Conservation (phyloP, 2,888 invertebrate species). For the Acleris emargana region DNA sequence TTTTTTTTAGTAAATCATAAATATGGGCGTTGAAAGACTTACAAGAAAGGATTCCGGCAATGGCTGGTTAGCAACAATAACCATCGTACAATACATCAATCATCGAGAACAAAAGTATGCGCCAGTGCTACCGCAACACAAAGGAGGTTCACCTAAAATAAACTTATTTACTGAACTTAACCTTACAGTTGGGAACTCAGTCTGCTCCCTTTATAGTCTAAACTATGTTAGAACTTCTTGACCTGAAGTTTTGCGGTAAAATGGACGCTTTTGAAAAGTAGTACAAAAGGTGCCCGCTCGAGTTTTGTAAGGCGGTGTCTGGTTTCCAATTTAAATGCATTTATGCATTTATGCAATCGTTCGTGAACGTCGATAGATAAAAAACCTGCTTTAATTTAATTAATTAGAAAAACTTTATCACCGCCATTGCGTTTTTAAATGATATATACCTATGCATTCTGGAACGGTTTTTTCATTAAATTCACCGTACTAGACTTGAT, state of each 20-base stretch:
- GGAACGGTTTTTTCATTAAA: too few relatives aligned
- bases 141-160: slow-evolving; percentile 14
- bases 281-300: neutral
- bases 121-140: slow-evolving; percentile 23
- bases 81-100: slow-evolving; percentile 11
- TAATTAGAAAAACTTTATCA: too few relatives aligned
- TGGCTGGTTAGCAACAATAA: slow-evolving; percentile 27
- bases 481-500: too few relatives aligned
- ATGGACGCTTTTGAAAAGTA: slow-evolving; percentile 17
- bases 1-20: too few relatives aligned
- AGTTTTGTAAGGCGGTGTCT: slow-evolving; percentile 5
- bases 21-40: neutral
- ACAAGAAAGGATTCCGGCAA: slow-evolving; percentile 6
- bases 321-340: neutral
- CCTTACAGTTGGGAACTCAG: neutral
- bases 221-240: slow-evolving; percentile 27
- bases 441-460: too few relatives aligned
- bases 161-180: slow-evolving; percentile 1
- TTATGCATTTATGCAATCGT: neutral
- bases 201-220: slow-evolving; percentile 9
- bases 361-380: too few relatives aligned
- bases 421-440: too few relatives aligned
- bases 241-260: slow-evolving; percentile 21
- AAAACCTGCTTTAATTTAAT: too few relatives aligned
- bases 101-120: slow-evolving; percentile 26